Conservation (phyloP, 1,140 invertebrate species). For the Scaptomyza graminum region DNA sequence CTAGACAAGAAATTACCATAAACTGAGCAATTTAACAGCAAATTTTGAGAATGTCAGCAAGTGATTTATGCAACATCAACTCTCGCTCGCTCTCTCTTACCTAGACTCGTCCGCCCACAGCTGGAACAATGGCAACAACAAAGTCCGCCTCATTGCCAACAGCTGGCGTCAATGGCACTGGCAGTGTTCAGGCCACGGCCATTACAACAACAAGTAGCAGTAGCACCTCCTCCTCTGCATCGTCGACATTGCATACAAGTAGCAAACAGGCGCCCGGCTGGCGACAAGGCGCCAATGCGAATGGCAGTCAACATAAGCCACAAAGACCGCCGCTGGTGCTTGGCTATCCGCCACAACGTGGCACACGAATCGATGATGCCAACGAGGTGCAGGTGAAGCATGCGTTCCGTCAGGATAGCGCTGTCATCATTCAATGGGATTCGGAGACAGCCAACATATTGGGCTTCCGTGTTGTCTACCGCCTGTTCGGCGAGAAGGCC, state of each 20-base stretch:
- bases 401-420: conserved; percentile 93
- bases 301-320: conserved; percentile 85
- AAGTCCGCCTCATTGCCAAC: conserved; percentile 57
- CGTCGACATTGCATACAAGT: conserved; percentile 42
- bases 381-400: conserved; percentile 93
- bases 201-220: conserved; percentile 47
- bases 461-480: conserved; percentile 94
- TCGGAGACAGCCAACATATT: conserved; percentile 92
- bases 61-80: conserved; percentile 1
- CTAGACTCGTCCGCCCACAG: conserved; percentile 69
- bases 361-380: conserved; percentile 85
- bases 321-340: conserved; percentile 89
- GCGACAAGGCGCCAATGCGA: conserved; percentile 76
- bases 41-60: conserved; percentile 1
- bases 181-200: conserved; percentile 67
- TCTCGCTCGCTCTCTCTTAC: background rate
- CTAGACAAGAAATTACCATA: background rate
- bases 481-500: conserved; percentile 94
- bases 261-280: conserved; percentile 66
- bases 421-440: conserved; percentile 96
- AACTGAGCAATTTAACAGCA: background rate
- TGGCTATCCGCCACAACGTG: conserved; percentile 87
- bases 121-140: conserved; percentile 43
- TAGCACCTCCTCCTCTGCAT: conserved; percentile 23
- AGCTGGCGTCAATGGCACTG: conserved; percentile 60